Evolutionary conservation across 2,113 vertebrate species (phyloP).

Genomic region (Eulemur rufifrons): DNA sequence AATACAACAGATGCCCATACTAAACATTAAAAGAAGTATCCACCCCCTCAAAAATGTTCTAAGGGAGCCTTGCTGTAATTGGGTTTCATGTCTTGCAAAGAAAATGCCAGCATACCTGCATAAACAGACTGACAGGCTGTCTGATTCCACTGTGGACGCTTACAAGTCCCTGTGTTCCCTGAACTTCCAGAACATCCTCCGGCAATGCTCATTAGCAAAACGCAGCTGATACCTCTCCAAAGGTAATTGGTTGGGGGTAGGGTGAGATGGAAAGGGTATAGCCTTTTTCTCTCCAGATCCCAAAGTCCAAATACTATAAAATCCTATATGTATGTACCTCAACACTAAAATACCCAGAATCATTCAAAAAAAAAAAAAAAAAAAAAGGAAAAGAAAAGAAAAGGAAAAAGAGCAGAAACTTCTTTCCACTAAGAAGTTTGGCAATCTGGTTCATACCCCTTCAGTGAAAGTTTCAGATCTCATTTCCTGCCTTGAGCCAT

Average conservation of each 20-base stretch:
- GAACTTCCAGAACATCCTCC: constrained; percentile 46
- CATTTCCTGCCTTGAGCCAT: constrained; percentile 44
- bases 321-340: not conserved
- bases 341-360: not conserved
- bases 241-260: constrained; percentile 44
- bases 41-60: constrained; percentile 23
- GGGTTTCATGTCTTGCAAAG: constrained; percentile 36
- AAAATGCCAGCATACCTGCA: not conserved
- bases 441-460: not conserved
- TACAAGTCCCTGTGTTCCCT: constrained; percentile 8
- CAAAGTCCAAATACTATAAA: constrained; percentile 2
- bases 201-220: constrained; percentile 69
- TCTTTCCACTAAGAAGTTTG: not conserved
- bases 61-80: constrained; percentile 45
- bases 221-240: constrained; percentile 34
- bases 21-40: constrained; percentile 23
- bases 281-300: not conserved
- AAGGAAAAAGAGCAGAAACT: not conserved
- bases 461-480: constrained; percentile 46
- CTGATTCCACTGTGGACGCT: constrained; percentile 50
- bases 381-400: not conserved
- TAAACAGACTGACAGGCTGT: constrained; percentile 65
- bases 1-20: not conserved
- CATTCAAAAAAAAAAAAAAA: not conserved
- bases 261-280: not conserved